Conservation (phyloP, 2,888 invertebrate species). For the Geotrupes spiniger region DNA sequence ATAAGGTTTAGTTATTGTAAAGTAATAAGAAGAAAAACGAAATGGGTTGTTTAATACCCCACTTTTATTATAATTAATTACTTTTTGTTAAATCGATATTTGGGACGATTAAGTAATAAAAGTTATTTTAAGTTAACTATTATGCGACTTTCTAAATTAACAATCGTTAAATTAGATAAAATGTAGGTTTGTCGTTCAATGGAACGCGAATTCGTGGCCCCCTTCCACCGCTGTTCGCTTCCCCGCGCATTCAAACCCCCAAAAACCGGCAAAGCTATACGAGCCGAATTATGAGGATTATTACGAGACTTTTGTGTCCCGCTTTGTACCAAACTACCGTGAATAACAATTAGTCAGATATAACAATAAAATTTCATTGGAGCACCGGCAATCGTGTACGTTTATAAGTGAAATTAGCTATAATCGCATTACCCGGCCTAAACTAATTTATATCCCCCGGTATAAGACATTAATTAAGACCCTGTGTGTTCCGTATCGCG, state of each 20-base stretch:
- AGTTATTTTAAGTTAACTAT: too few species aligned
- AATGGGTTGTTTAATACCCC: too few species aligned
- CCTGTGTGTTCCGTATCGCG: too few species aligned
- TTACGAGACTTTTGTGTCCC: conserved; percentile 11
- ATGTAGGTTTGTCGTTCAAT: not conserved
- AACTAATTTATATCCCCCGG: not conserved
- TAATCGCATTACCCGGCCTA: not conserved
- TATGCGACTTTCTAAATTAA: too few species aligned
- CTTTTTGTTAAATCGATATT: too few species aligned
- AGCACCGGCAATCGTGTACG: not conserved
- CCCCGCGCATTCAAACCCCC: conserved; percentile 6
- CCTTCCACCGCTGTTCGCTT: not conserved
- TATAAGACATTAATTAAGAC: too few species aligned
- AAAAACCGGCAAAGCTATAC: conserved; percentile 7
- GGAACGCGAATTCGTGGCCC: not conserved
- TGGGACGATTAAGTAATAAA: too few species aligned
- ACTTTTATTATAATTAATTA: too few species aligned
- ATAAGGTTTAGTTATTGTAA: too few species aligned
- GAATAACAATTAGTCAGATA: conserved; percentile 2
- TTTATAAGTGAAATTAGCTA: not conserved
- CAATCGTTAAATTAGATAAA: too few species aligned
- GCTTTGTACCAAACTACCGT: conserved; percentile 3
- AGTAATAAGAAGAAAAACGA: too few species aligned
- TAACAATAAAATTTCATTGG: conserved; percentile 4
- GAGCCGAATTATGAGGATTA: conserved; percentile 9